Percentiles rank a stretch among this genome's conserved stretches.
Evolutionary conservation across 2,797 vertebrate species (phyloP).

Genomic region (Pseudochromis fuscus): DNA sequence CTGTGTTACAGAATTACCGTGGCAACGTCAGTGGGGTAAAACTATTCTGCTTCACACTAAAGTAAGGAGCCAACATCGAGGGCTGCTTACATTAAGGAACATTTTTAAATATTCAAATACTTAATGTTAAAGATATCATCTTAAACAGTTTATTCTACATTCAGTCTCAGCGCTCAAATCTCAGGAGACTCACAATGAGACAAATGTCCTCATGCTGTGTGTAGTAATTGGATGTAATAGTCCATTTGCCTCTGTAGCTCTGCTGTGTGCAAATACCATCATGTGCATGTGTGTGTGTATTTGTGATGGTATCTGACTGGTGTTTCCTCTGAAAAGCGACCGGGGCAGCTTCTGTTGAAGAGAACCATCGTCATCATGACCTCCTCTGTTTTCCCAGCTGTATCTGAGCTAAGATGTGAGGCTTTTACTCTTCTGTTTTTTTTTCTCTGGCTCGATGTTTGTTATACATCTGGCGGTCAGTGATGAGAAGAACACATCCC

Average conservation of each 20-base stretch:
- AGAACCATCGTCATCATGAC: constrained; percentile 61
- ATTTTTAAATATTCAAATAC: too few species aligned
- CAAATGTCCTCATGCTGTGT: constrained; percentile 69
- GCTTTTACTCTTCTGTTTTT: constrained; percentile 43
- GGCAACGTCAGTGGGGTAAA: too few species aligned
- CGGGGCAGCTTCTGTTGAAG: constrained; percentile 65
- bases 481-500: constrained; percentile 74
- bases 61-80: too few species aligned
- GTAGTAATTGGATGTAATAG: constrained; percentile 77
- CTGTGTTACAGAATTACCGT: too few species aligned
- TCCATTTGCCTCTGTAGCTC: constrained; percentile 73
- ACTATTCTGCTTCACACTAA: too few species aligned
- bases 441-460: constrained; percentile 53
- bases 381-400: constrained; percentile 83
- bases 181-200: constrained; percentile 54
- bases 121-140: too few species aligned
- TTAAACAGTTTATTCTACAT: constrained; percentile 44
- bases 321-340: constrained; percentile 69
- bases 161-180: constrained; percentile 44
- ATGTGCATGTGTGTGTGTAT: constrained; percentile 19
- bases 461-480: constrained; percentile 80
- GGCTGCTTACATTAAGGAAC: too few species aligned
- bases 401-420: constrained; percentile 72
- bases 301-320: constrained; percentile 49
- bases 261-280: constrained; percentile 59